Percentiles rank a stretch among this genome's conserved stretches.
phyloP scores from a whole-genome alignment of 2,113 vertebrate species.

The Vulpes lagopus region DNA sequence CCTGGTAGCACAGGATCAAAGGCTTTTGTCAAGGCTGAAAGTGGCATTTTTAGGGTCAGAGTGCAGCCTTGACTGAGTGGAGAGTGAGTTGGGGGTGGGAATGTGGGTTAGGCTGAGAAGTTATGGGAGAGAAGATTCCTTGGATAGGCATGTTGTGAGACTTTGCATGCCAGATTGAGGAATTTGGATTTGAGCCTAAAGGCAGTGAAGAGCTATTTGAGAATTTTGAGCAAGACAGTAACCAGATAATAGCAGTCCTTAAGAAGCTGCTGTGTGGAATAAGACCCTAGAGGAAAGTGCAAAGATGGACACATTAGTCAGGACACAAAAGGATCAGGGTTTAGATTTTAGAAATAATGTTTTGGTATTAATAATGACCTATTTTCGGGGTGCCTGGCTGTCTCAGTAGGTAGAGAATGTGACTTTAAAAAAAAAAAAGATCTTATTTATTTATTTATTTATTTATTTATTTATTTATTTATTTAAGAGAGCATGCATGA shows the following conservation, averaged over 20 bases:
- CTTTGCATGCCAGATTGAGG: neutral
- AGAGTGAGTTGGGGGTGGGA: neutral
- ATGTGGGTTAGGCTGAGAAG: neutral
- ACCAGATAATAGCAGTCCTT: neutral
- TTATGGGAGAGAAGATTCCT: neutral
- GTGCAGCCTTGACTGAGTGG: neutral
- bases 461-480: neutral
- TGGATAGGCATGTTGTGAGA: neutral
- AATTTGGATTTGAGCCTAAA: constrained; percentile 21
- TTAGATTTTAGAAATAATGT: neutral
- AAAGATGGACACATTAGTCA: neutral
- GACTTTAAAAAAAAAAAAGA: neutral
- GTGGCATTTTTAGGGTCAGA: neutral
- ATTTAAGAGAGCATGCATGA: neutral
- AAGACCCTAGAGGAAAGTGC: neutral
- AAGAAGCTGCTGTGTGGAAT: constrained; percentile 3
- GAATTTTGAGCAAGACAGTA: neutral
- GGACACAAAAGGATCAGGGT: neutral
- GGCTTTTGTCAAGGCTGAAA: neutral
- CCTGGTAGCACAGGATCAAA: neutral
- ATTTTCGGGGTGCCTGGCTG: neutral
- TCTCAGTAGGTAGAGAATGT: neutral
- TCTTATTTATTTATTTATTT: neutral
- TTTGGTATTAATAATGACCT: neutral
- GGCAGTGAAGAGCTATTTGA: neutral